Evolutionary conservation across 1,140 invertebrate genomes (phyloP).

Genomic region (Riptortus pedestris): DNA sequence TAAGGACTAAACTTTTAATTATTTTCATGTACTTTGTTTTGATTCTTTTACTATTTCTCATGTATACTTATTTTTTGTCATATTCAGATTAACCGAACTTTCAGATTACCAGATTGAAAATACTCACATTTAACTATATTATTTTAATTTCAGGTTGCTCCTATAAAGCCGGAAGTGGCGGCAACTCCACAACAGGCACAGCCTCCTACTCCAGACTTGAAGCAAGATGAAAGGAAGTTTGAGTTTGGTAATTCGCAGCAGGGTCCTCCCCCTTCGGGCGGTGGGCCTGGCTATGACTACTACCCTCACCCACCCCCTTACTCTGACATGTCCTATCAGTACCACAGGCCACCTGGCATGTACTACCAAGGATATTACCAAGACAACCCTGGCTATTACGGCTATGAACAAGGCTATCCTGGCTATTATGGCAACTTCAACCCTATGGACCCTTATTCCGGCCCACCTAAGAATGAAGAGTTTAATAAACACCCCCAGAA

Average conservation of each 20-base stretch:
- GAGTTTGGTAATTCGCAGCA: background rate
- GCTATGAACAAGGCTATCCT: background rate
- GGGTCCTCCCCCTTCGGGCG: background rate
- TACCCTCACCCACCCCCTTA: conserved; percentile 8
- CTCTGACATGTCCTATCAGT: background rate
- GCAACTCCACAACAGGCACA: background rate
- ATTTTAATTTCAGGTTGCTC: background rate
- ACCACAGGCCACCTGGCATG: conserved; percentile 3
- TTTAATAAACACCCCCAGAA: background rate
- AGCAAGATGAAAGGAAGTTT: background rate
- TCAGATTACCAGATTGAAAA: no score
- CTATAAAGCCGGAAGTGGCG: conserved; percentile 3
- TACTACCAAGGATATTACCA: conserved; percentile 1
- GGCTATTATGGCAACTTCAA: background rate
- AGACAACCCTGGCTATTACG: background rate
- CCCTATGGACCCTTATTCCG: background rate
- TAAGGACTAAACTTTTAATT: no score
- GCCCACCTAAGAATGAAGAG: conserved; percentile 9
- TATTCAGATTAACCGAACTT: no score
- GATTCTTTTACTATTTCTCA: no score
- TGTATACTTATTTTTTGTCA: background rate
- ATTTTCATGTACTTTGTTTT: no score
- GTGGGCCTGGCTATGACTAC: background rate
- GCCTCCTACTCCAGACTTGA: background rate
- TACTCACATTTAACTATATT: background rate